Percentiles rank a stretch among this genome's conserved stretches.
Evolutionary conservation across 1,140 invertebrate species (phyloP).

Genomic region (Steinernema khuongi): DNA sequence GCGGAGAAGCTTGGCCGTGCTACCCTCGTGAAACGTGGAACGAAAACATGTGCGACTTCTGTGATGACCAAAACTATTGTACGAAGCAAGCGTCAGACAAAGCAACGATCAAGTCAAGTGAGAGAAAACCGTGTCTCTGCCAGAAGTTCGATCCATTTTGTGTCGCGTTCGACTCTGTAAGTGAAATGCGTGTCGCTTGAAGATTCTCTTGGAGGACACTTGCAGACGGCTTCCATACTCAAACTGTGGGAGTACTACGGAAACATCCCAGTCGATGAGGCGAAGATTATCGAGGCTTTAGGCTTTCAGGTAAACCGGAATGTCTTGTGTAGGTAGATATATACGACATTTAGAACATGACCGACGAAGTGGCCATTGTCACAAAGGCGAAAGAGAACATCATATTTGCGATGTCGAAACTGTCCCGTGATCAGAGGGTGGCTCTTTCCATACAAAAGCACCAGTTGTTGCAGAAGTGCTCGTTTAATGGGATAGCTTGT

Average conservation of each 20-base stretch:
- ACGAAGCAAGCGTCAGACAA: slow-evolving; percentile 27
- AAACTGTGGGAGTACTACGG: slow-evolving; percentile 40
- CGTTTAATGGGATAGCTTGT: slow-evolving; percentile 50
- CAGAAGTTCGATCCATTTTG: slow-evolving; percentile 37
- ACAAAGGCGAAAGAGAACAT: slow-evolving; percentile 52
- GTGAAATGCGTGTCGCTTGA: neutral
- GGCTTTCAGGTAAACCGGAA: slow-evolving; percentile 40
- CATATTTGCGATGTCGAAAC: slow-evolving; percentile 50
- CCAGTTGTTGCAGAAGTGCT: slow-evolving; percentile 50
- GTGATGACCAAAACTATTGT: slow-evolving; percentile 45
- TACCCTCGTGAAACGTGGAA: slow-evolving; percentile 43
- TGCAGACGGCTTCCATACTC: slow-evolving; percentile 20
- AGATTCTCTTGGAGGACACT: neutral
- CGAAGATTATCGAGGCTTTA: slow-evolving; percentile 36
- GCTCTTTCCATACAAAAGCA: slow-evolving; percentile 45
- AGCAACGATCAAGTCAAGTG: neutral
- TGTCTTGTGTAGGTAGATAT: neutral
- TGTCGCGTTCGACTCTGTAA: slow-evolving; percentile 29
- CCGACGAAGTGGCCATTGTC: slow-evolving; percentile 51
- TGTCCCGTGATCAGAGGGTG: slow-evolving; percentile 39
- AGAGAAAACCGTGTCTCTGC: slow-evolving; percentile 28
- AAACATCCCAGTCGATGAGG: slow-evolving; percentile 18
- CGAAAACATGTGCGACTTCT: slow-evolving; percentile 41
- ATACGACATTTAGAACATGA: slow-evolving; percentile 45
- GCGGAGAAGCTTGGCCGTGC: slow-evolving; percentile 51